A percentile compares a stretch with the other conserved stretches of the same genome.
Evolutionary conservation across 2,888 invertebrate genomes (phyloP).

Genomic region (Hypercompe scribonia): DNA sequence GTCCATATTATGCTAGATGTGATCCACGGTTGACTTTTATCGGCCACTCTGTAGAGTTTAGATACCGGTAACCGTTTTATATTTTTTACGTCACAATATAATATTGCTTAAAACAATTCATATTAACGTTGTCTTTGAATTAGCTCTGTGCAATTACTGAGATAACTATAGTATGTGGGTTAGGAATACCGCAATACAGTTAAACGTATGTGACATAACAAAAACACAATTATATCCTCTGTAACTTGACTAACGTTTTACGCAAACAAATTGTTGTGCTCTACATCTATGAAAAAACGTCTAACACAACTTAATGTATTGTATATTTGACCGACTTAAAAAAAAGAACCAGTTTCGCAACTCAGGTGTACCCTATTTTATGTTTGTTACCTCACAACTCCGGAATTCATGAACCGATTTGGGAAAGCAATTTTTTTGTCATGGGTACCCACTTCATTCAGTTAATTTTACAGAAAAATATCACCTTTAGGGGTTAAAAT

Average conservation of each 20-base stretch:
- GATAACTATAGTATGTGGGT: not conserved
- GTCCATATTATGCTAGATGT: not conserved
- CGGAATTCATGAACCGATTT: too few species aligned
- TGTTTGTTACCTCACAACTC: too few species aligned
- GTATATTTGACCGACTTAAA: not conserved
- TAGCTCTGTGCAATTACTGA: not conserved
- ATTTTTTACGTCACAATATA: not conserved
- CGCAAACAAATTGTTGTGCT: not conserved
- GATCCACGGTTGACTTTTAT: not conserved
- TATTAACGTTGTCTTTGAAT: not conserved
- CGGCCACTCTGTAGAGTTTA: not conserved
- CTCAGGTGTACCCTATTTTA: too few species aligned
- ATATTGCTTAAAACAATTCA: not conserved
- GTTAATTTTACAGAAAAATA: too few species aligned
- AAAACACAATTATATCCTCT: not conserved
- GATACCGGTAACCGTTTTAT: not conserved
- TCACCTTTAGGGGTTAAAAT: too few species aligned
- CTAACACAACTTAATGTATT: not conserved
- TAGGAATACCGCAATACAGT: not conserved
- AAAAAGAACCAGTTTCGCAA: too few species aligned
- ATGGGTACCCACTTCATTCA: too few species aligned
- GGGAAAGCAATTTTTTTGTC: too few species aligned
- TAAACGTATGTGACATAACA: not conserved
- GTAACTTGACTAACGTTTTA: not conserved
- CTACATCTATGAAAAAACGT: not conserved